Base-by-base conservation (phyloP, 2,888 invertebrate genomes). In the Acrocyrtus sp. region DNA sequence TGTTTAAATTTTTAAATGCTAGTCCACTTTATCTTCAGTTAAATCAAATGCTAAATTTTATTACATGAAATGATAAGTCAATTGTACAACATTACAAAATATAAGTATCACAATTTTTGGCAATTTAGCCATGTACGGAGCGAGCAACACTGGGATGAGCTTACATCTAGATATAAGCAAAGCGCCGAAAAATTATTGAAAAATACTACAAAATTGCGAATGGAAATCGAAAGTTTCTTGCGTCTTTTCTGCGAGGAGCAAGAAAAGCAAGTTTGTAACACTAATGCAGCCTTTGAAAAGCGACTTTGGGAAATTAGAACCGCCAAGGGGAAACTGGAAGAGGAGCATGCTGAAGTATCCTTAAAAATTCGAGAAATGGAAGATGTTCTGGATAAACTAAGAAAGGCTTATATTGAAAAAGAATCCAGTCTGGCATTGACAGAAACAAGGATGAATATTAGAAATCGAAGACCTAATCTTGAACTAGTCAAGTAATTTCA, bases 281-380 rank as follows among this genome's bases (percentile, higher is more conserved):
- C 76, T 4, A 76, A 76, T 21, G 76, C 76, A 2, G 69, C 72
- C n/a, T 61, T 76, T 22, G 73, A 76, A 39, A 34, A 48, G 21
- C 54, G 72, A 2, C 24, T 76, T 27, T 48, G 63, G 54, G 65
- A 72, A 19, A 27, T 45, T 1, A 26, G 68, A 0, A 41, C 17
- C 2, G 72, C 73, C 12, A 76, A 76, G 29, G 41, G 8, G 2
- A 68, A 69, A 48, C 29, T 72, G 26, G 65, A 76, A 41, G 58
- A 51, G 26, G 67, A 76, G 43, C 76, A 76, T 56, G 39, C 54
- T 3, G 65, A 72, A 22, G 72, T 72, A 19, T 47, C 47, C 24
- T 15, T 53, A n/a, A 72, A 70, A n/a, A 62, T 76, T 27, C 45
- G 76, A n/a, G 69, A 76, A 24, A 73, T 76, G 69, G 65, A 69